phyloP scores from a whole-genome alignment of 1,140 invertebrate species.

The Apis dorsata region DNA sequence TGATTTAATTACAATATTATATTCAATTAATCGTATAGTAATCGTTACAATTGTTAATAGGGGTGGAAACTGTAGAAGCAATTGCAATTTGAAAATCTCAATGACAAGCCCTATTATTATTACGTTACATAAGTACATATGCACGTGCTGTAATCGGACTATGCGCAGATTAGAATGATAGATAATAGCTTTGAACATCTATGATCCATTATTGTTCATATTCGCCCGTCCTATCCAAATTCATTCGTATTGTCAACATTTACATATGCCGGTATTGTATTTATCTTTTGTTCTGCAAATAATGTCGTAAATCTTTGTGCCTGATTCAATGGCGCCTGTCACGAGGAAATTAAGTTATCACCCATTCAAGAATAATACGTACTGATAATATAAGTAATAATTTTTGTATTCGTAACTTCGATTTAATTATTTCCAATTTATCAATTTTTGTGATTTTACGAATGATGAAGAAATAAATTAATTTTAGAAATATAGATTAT shows the following conservation, averaged over 20 bases:
- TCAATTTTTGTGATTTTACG: no score
- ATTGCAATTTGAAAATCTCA: background rate
- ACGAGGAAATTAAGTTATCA: no score
- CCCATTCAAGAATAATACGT: background rate
- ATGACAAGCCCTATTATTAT: background rate
- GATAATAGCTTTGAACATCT: background rate
- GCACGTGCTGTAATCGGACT: background rate
- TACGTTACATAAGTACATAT: background rate
- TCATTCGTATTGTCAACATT: constrained; percentile 3
- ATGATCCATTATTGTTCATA: no score
- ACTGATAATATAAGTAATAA: no score
- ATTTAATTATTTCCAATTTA: no score
- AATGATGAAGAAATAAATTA: no score
- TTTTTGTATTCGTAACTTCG: background rate
- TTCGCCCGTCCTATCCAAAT: background rate
- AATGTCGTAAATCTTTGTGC: background rate
- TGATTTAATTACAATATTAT: no score
- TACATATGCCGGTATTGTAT: background rate
- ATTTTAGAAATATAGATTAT: no score
- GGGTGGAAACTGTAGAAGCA: background rate
- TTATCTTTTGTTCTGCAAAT: background rate
- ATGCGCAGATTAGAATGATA: background rate
- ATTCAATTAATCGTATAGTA: background rate
- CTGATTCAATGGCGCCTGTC: no score
- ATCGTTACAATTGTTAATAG: background rate